Evolutionary conservation across 2,797 vertebrate genomes (phyloP).

Genomic region (Ispidina picta): DNA sequence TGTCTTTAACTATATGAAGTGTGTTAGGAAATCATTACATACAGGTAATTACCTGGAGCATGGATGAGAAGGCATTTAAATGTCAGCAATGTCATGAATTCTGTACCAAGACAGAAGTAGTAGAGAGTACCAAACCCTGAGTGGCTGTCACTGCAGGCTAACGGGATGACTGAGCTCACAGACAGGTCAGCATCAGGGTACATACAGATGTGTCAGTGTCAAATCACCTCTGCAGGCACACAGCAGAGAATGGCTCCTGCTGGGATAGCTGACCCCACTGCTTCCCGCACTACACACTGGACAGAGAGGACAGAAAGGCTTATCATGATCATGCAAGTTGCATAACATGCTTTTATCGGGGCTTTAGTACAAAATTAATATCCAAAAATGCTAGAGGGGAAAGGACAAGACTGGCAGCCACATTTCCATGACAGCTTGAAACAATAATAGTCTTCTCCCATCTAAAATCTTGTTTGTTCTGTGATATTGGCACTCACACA

Average conservation of each 20-base stretch:
- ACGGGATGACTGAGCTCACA: neutral
- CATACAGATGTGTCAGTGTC: neutral
- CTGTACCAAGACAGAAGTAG: neutral
- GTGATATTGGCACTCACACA: neutral
- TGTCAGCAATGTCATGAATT: neutral
- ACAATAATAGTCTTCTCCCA: neutral
- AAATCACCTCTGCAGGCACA: neutral
- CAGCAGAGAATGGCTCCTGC: neutral
- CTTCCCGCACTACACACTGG: neutral
- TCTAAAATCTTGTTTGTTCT: neutral
- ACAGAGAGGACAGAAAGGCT: neutral
- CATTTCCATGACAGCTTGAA: neutral
- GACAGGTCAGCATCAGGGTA: neutral
- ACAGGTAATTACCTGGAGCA: neutral
- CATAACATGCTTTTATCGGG: neutral
- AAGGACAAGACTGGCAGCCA: neutral
- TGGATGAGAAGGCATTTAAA: conserved; percentile 18
- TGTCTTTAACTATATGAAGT: neutral
- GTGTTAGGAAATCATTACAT: neutral
- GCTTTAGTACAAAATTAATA: neutral
- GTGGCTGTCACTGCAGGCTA: neutral
- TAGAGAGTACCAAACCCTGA: neutral
- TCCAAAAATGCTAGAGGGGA: neutral
- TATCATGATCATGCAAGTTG: neutral
- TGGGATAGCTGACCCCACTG: neutral